Conservation (phyloP, 2,888 invertebrate genomes). For the Ectemnius lituratus region DNA sequence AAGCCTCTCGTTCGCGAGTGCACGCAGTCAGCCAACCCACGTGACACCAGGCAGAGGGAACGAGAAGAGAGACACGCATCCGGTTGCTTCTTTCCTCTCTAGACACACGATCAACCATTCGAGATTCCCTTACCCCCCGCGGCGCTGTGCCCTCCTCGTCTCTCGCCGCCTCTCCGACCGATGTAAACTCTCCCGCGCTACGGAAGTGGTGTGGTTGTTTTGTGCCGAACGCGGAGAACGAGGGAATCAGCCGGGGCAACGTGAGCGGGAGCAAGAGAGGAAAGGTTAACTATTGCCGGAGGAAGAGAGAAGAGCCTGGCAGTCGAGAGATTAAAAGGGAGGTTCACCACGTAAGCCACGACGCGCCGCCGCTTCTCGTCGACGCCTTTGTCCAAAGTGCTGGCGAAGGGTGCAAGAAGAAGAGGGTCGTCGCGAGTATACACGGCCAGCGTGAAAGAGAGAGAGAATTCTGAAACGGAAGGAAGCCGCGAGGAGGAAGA, state of each 20-base stretch:
- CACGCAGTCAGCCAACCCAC: too few relatives aligned
- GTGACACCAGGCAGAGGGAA: too few relatives aligned
- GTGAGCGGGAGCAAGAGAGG: not conserved
- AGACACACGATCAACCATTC: too few relatives aligned
- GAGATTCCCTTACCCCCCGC: too few relatives aligned
- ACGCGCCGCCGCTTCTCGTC: slow-evolving; percentile 1
- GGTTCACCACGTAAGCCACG: not conserved
- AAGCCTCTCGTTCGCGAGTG: too few relatives aligned
- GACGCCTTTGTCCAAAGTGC: slow-evolving; percentile 4
- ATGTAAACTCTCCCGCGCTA: too few relatives aligned
- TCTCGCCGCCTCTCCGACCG: too few relatives aligned
- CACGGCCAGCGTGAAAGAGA: not conserved
- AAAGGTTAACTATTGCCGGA: slow-evolving; percentile 14
- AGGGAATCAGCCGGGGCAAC: slow-evolving; percentile 8
- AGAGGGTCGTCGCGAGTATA: slow-evolving; percentile 1
- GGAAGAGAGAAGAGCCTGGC: slow-evolving; percentile 2
- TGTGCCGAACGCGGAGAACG: not conserved
- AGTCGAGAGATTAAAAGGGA: not conserved
- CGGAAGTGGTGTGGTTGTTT: too few relatives aligned
- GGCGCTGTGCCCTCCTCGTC: too few relatives aligned
- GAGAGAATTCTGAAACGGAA: slow-evolving; percentile 12
- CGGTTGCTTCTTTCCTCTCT: too few relatives aligned
- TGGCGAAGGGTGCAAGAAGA: not conserved
- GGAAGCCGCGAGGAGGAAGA: slow-evolving; percentile 23
- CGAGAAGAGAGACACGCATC: too few relatives aligned